Base-by-base conservation (phyloP, 2,797 vertebrate species). In the Manis javanica region DNA sequence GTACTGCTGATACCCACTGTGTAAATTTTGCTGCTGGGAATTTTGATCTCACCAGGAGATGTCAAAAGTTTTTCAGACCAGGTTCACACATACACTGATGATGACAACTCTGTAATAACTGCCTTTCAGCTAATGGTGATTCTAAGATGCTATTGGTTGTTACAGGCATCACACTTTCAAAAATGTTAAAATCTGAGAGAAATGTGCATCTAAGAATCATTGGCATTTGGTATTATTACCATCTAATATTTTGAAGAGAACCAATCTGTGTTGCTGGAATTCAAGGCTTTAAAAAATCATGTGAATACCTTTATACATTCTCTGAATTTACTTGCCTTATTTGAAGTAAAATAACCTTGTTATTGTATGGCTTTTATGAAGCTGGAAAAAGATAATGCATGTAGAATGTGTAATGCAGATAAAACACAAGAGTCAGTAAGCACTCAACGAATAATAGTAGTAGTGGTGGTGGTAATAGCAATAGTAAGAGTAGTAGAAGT, bases 211-310 rank as follows among this genome's bases (percentile, higher is more conserved):
- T 85, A 84, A 66, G 15, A 49, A 61, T 90, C n/a, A 85, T 81
- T 89, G 66, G 16, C 31, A 95, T 90, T 74, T 82, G 11, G 8
- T 34, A 53, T 83, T 87, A 77, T 85, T 71, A 61, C 71, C 37
- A 61, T 75, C 37, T 90, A 69, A 79, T 77, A n/a, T 6, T 59
- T 96, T 94, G 53, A 89, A 92, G 49, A 74, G 2, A 94, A 77
- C 3, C 85, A 1, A 97, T 92, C 95, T 98, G 95, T 97, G 97
- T 97, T 97, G 97, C 94, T 85, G 86, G 90, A 97, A 96, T 96
- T 97, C 87, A 88, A 95, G 75, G 66, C 49, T 96, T 90, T 93
- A 93, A 68, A 23, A 92, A 92, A 89, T 55, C 72, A 59, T 34
- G 24, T n/a, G 53, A 72, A 86, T 8, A 63, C 79, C 26, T 68